A percentile compares a stretch with the other conserved stretches of the same genome.
These are phyloP conservation scores for Cryptocephalus moraei DNA, from an alignment of 2,888 invertebrate species.

Conservation along the genomic window DNA sequence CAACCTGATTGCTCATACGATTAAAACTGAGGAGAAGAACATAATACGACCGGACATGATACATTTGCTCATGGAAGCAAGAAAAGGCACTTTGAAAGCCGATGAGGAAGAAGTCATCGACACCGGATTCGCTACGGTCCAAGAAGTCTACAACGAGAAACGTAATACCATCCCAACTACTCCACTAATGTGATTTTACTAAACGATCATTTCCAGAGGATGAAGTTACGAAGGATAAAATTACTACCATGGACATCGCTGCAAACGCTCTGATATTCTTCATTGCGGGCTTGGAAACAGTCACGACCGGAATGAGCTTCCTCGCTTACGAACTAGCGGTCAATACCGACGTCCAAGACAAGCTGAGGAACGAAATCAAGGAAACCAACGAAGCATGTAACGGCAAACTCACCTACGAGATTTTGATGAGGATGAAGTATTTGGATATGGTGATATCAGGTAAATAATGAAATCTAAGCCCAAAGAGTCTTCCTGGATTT, in stretches of 20 bases:
- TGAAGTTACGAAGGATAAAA: neutral
- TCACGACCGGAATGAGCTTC: neutral
- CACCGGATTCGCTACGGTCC: slow-evolving; percentile 20
- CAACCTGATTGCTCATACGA: slow-evolving; percentile 29
- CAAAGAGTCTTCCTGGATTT: too few species aligned
- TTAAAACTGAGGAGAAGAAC: slow-evolving; percentile 37
- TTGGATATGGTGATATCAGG: neutral
- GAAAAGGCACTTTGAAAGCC: slow-evolving; percentile 17
- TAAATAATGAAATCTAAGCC: neutral
- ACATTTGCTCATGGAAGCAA: slow-evolving; percentile 43
- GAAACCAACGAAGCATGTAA: neutral
- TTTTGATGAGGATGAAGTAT: neutral
- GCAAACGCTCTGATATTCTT: neutral
- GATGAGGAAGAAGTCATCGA: slow-evolving; percentile 13
- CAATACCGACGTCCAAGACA: neutral
- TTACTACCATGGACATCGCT: neutral
- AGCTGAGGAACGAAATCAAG: neutral
- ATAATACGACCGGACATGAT: slow-evolving; percentile 48
- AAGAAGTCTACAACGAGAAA: slow-evolving; percentile 17
- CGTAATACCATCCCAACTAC: neutral
- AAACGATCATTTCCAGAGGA: neutral
- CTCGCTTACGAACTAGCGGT: neutral
- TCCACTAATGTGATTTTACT: too few species aligned
- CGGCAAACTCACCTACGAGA: neutral
- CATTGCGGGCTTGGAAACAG: neutral